Base-by-base conservation (phyloP, 2,113 vertebrate species). In the Oreocharis arfaki region DNA sequence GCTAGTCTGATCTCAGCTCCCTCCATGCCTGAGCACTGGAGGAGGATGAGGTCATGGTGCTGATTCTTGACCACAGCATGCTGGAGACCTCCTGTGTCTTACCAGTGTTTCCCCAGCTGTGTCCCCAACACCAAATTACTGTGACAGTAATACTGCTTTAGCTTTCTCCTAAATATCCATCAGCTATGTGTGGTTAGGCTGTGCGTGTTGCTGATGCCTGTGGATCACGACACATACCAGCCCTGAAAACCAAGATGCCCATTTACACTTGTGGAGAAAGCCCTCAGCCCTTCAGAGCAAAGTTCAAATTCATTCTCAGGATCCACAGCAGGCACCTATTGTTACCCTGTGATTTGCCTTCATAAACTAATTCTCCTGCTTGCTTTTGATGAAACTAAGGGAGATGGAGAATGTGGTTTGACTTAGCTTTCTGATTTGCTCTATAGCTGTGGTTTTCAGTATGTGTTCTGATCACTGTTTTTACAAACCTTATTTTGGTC, bases 41-140 rank as follows among this genome's bases (percentile, higher is more conserved):
- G 60, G 30, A 89, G 33, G 61, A 75, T 91, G 84, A 93, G 56
- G 81, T 95, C 84, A 82, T 74, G 57, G 33, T 82, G 73, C 77
- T 81, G 80, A 84, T 84, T 86, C 47, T 81, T 91, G 84, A 93
- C 82, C 71, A n/a, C 35, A 78, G 64, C 52, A 30, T 1, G 2
- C 47, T 89, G 81, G 44, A 52, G 41, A 79, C 44, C 46, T 87
- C 44, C 47, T 1, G 2, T 82, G 44, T 84, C 61, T 63, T 87
- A 71, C 39, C 27, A 41, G 65, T 13, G 65, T 32, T 92, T 96
- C 91, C 78, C 93, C 74, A 95, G 81, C 89, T 47, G 27, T 11
- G 4, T 68, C 68, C 41, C 44, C 81, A 90, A 71, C 27, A 42
- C 24, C 0, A 0, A 33, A n/a, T 68, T 89, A 52, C 47, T 37